phyloP scores from a whole-genome alignment of 2,888 invertebrate genomes.

The Thecophora atra region DNA sequence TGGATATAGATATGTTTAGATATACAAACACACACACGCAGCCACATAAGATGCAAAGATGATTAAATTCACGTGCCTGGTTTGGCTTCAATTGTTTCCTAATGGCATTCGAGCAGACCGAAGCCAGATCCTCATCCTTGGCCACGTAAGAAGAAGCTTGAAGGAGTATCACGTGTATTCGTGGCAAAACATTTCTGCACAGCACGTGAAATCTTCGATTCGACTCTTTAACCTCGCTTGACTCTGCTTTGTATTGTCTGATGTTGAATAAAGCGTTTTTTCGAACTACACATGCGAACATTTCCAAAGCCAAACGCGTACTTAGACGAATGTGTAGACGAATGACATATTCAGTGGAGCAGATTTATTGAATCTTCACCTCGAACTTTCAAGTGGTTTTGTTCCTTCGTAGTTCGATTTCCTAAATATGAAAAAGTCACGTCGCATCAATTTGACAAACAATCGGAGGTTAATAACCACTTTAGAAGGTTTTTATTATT shows the following conservation, averaged over 20 bases:
- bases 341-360: background rate
- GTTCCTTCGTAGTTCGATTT: constrained; percentile 6
- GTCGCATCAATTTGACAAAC: constrained; percentile 57
- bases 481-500: constrained; percentile 36
- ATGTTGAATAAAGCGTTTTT: background rate
- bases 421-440: constrained; percentile 52
- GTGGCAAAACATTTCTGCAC: constrained; percentile 33
- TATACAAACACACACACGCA: constrained; percentile 12
- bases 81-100: constrained; percentile 52
- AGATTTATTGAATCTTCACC: background rate
- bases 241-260: constrained; percentile 42
- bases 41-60: constrained; percentile 37
- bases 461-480: constrained; percentile 60
- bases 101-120: constrained; percentile 50
- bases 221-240: constrained; percentile 37
- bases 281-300: background rate
- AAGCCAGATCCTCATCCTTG: background rate
- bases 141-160: background rate
- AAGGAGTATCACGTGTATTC: constrained; percentile 49
- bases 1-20: constrained; percentile 32
- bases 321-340: background rate
- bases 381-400: background rate
- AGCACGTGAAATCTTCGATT: constrained; percentile 20
- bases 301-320: constrained; percentile 1
- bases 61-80: constrained; percentile 59